Evolutionary conservation across 2,888 invertebrate genomes (phyloP), one percentile per base, ranked within the genome.

Genomic region (Endotricha flammealis): DNA sequence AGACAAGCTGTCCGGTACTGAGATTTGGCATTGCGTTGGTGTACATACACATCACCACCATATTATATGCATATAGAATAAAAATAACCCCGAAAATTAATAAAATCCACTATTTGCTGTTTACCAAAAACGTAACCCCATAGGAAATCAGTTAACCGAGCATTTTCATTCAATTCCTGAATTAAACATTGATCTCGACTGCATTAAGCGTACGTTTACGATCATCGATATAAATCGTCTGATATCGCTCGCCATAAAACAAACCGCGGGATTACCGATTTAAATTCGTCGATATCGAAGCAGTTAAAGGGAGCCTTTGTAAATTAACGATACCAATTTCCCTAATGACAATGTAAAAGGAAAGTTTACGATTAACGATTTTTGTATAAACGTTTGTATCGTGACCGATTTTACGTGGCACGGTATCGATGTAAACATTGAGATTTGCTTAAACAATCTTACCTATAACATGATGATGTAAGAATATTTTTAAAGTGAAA

Each of bases 281-380:
- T 75, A 74, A 82, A 80, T 81, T 69, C 73, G 67, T 69, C 71
- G 79, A 82, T 83, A 82, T 66, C 69, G 59, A 57, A 69, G 67
- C 78, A 72, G 71, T 79, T 73, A 74, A 71, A 69, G 69, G 69
- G 67, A 60, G 64, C 64, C 66, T 74, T 74, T 80, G 78, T 76
- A 81, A 81, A 83, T 82, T 80, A 83, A 82, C 78, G 79, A 74
- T 47, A 61, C 67, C 79, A 82, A 85, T 86, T 83, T 83, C 74
- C 81, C 79, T 85, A 83, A 86, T 85, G 81, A 83, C 77, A 76
- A 64, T 81, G 80, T 83, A 81, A 83, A 85, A 77, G 81, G 72
- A 73, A 82, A 76, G 67, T 82, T 83, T 74, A 79, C 79, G 77
- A 76, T 70, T 68, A 64, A 66, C 62, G 59, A 57, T 64, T 69